Percentiles rank a stretch among this genome's conserved stretches.
Evolutionary conservation across 2,888 invertebrate genomes (phyloP).

Genomic region (Byasa hedistus): DNA sequence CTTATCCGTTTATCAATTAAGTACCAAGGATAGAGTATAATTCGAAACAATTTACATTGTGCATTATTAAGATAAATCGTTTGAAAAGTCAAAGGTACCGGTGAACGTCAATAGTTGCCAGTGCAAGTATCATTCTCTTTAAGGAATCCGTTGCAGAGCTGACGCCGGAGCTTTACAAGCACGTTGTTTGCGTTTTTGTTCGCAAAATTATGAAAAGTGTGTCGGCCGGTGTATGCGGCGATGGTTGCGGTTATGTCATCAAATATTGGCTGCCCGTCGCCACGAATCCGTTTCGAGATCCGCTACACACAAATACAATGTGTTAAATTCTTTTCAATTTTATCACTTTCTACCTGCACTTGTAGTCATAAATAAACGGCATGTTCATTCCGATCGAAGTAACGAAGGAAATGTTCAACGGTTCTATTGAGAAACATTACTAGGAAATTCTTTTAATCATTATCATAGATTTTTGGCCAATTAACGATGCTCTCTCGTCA

Average conservation of each 20-base stretch:
- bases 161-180: constrained; percentile 17
- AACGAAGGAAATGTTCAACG: constrained; percentile 1
- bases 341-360: constrained; percentile 34
- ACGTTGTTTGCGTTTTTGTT: constrained; percentile 51
- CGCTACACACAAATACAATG: constrained; percentile 49
- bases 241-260: constrained; percentile 59
- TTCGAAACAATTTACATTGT: constrained; percentile 25
- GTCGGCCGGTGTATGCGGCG: constrained; percentile 46
- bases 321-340: constrained; percentile 46
- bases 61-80: neutral
- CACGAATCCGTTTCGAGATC: constrained; percentile 46
- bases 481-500: too few relatives aligned
- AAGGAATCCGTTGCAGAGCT: constrained; percentile 13
- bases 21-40: constrained; percentile 37
- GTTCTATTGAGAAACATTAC: too few relatives aligned
- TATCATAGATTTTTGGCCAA: too few relatives aligned
- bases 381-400: constrained; percentile 15
- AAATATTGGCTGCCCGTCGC: constrained; percentile 36
- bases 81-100: constrained; percentile 2
- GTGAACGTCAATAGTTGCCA: too few relatives aligned
- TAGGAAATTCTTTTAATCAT: too few relatives aligned
- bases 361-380: constrained; percentile 17
- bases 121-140: neutral
- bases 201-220: constrained; percentile 54
- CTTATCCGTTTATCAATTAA: constrained; percentile 52